Evolutionary conservation across 2,113 vertebrate genomes (phyloP).

Genomic region (Gulo gulo): DNA sequence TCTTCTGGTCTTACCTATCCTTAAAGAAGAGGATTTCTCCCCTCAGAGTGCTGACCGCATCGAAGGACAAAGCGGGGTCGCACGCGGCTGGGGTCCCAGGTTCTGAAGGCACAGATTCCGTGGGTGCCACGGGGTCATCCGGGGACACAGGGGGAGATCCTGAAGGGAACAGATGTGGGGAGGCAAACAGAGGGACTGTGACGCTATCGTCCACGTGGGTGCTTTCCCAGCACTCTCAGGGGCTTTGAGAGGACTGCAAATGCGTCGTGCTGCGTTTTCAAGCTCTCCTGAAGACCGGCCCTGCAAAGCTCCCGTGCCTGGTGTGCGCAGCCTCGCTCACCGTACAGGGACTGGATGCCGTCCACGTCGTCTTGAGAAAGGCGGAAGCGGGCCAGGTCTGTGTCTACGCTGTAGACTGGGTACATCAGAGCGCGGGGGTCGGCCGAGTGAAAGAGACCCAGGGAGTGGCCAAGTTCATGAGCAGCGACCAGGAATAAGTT

Average conservation of each 20-base stretch:
- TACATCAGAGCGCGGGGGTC: slow-evolving; percentile 85
- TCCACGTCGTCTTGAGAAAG: slow-evolving; percentile 85
- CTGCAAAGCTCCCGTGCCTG: background rate
- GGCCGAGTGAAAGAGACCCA: slow-evolving; percentile 87
- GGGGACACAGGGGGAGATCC: slow-evolving; percentile 49
- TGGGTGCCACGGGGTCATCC: background rate
- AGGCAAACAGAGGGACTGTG: background rate
- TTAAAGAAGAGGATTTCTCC: slow-evolving; percentile 92
- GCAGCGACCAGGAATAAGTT: slow-evolving; percentile 89
- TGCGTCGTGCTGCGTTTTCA: background rate
- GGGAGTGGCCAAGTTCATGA: slow-evolving; percentile 90
- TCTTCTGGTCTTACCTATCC: slow-evolving; percentile 80
- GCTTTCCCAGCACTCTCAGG: background rate
- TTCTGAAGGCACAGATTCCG: background rate
- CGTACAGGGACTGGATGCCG: slow-evolving; percentile 87
- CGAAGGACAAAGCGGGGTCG: slow-evolving; percentile 83
- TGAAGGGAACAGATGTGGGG: slow-evolving; percentile 36
- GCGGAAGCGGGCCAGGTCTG: slow-evolving; percentile 74
- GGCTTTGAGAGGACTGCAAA: background rate
- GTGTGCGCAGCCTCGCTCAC: slow-evolving; percentile 70
- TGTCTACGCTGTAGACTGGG: slow-evolving; percentile 79
- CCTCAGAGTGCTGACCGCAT: slow-evolving; percentile 86
- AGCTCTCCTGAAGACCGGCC: background rate
- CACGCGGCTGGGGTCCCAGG: slow-evolving; percentile 80
- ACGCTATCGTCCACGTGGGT: rapidly evolving